Conservation (phyloP, 2,113 vertebrate species). For the Rhadina sibilatrix region DNA sequence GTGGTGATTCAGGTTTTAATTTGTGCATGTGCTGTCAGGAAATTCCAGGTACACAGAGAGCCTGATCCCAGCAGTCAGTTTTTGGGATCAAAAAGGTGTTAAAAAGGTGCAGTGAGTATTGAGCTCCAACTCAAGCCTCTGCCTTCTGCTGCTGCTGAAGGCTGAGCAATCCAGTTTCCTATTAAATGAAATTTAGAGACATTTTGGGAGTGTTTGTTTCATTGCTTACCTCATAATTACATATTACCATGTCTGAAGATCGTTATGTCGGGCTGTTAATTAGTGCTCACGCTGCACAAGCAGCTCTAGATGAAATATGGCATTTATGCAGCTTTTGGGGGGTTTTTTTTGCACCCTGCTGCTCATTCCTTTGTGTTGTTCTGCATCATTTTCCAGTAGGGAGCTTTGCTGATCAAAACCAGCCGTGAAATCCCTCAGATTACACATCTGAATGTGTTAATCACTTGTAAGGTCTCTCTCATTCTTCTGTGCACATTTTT, state of each 20-base stretch:
- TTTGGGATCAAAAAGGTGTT: background rate
- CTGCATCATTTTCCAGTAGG: background rate
- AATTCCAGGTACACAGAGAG: background rate
- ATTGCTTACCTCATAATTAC: background rate
- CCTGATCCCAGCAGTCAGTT: background rate
- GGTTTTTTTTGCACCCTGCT: background rate
- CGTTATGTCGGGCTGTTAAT: background rate
- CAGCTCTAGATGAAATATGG: background rate
- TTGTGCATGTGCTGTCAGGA: background rate
- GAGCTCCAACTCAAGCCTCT: background rate
- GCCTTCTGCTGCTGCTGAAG: background rate
- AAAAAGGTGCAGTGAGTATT: background rate
- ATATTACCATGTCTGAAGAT: background rate
- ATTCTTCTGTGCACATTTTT: background rate
- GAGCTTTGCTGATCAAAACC: slow-evolving; percentile 23
- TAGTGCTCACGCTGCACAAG: background rate
- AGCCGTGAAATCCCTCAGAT: background rate
- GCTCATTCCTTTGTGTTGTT: slow-evolving; percentile 10
- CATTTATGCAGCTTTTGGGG: background rate
- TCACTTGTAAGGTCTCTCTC: background rate
- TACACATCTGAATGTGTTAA: background rate
- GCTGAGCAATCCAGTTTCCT: background rate
- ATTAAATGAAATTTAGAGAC: background rate
- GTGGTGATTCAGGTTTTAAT: background rate
- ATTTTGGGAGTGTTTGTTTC: background rate